phyloP scores from a whole-genome alignment of 2,113 vertebrate species.

The Epinephelus moara region DNA sequence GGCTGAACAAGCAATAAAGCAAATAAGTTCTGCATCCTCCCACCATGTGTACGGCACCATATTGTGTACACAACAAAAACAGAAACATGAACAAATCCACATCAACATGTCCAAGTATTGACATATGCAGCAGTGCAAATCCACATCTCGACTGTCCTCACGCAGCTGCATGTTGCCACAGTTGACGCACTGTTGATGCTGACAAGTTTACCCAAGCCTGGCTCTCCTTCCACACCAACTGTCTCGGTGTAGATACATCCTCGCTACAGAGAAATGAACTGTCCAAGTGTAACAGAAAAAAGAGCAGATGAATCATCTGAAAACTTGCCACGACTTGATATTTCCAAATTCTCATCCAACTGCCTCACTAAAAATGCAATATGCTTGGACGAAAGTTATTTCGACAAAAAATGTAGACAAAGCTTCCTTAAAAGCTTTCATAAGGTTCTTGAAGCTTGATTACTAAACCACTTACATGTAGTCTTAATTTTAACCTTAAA shows the following conservation, averaged over 20 bases:
- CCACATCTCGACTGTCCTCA: background rate
- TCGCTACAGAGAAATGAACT: background rate
- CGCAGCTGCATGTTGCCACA: slow-evolving; percentile 4
- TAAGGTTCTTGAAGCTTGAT: background rate
- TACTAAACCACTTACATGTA: background rate
- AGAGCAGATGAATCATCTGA: background rate
- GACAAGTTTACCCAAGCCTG: slow-evolving; percentile 18
- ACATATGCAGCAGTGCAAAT: slow-evolving; percentile 26
- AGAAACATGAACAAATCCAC: slow-evolving; percentile 16
- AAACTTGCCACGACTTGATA: background rate
- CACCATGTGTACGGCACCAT: background rate
- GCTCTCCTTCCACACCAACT: background rate
- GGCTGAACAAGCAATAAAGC: background rate
- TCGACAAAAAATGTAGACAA: background rate
- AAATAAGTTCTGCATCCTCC: background rate
- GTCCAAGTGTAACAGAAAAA: background rate
- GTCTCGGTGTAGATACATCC: background rate
- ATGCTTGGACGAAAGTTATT: background rate
- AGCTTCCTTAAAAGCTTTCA: background rate
- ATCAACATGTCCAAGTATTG: slow-evolving; percentile 13
- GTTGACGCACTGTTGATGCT: background rate
- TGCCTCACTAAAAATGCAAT: too few relatives aligned
- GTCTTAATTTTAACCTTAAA: too few relatives aligned
- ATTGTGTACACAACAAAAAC: slow-evolving; percentile 8
- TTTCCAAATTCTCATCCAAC: background rate